Conservation (phyloP, 2,113 vertebrate genomes). For the Cinclus cinclus region DNA sequence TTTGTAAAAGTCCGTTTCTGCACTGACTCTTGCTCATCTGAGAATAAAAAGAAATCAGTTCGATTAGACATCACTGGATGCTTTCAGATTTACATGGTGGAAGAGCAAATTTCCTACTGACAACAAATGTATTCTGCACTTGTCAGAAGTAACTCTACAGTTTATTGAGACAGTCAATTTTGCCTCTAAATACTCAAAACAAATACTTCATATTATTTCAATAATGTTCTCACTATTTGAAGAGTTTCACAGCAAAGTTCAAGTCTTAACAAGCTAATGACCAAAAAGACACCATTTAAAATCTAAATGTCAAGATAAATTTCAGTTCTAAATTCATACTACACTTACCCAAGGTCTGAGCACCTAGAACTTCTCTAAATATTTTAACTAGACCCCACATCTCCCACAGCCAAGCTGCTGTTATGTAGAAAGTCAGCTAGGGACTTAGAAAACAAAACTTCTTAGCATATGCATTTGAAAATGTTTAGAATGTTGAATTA, state of each 20-base stretch:
- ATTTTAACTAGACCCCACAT: not conserved
- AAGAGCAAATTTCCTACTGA: not conserved
- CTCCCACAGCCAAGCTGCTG: not conserved
- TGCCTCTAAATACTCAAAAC: not conserved
- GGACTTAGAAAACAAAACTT: not conserved
- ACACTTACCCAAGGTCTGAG: not conserved
- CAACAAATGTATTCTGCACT: not conserved
- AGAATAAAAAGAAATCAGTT: not conserved
- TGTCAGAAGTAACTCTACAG: not conserved
- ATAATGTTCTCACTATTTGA: not conserved
- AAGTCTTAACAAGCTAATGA: not conserved
- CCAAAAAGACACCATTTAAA: not conserved
- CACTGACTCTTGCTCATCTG: constrained; percentile 97
- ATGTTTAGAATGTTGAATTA: not conserved
- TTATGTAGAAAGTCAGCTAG: not conserved
- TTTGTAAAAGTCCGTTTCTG: constrained; percentile 99
- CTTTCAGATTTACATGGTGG: not conserved
- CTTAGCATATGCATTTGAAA: not conserved
- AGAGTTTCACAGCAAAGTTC: not conserved
- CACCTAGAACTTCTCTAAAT: not conserved
- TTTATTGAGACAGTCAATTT: not conserved
- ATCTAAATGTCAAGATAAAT: not conserved
- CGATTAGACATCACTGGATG: constrained; percentile 5
- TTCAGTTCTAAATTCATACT: not conserved
- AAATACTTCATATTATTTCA: not conserved